Evolutionary conservation across 2,113 vertebrate genomes (phyloP).

Genomic region (Notothenia rossii): DNA sequence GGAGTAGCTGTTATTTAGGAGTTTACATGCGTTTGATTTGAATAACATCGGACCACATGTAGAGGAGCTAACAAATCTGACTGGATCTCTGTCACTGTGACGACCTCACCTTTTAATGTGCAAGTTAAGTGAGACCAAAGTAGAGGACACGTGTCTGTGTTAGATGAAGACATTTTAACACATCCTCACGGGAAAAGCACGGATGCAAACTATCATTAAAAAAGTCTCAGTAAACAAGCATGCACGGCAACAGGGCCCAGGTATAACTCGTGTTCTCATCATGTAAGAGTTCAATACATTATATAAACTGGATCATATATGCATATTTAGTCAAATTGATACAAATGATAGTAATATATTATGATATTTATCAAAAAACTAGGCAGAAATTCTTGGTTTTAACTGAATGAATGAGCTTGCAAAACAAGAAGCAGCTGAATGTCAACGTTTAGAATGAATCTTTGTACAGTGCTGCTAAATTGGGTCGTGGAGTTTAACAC

Average conservation of each 20-base stretch:
- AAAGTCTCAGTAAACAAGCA: background rate
- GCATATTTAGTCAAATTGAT: no score
- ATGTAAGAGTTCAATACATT: no score
- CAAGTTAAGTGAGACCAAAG: background rate
- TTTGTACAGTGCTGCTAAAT: background rate
- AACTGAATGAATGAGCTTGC: no score
- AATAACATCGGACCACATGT: background rate
- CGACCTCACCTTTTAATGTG: constrained; percentile 7
- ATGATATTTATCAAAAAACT: no score
- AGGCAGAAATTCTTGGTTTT: no score
- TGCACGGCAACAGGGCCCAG: background rate
- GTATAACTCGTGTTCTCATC: background rate
- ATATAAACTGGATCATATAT: no score
- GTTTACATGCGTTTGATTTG: constrained; percentile 18
- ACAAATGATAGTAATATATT: no score
- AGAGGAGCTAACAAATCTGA: constrained; percentile 3
- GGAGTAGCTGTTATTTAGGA: constrained; percentile 9
- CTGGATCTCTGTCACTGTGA: background rate
- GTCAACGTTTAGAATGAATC: no score
- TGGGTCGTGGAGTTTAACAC: background rate
- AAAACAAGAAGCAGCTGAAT: no score
- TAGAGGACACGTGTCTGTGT: background rate
- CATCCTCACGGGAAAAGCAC: background rate
- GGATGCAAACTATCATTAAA: background rate
- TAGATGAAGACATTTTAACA: background rate